Evolutionary conservation across 2,888 invertebrate species (phyloP), one percentile per base, ranked within the genome.

Genomic region (Heliconius ismenius): DNA sequence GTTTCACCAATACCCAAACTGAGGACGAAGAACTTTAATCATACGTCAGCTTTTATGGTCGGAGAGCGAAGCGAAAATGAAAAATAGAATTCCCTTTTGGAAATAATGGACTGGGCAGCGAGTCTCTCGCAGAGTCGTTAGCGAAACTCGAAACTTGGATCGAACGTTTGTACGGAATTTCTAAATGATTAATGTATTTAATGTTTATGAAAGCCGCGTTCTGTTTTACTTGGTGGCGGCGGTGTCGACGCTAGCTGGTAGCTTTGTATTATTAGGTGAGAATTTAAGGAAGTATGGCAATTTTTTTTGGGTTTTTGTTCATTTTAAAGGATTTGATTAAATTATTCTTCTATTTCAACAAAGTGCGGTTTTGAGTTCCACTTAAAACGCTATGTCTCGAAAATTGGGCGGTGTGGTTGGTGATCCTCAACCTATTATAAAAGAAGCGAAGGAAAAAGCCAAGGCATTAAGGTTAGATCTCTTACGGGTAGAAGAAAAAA

Each of bases 101-200:
- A 91, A 91, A 92, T 92, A 92, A 92, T 92, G 90, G 91, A 92
- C 88, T 89, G 87, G 86, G 87, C 86, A 85, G 82, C 84, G 86
- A 89, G 87, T 85, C 85, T 89, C 88, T 89, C 86, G 86, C 87
- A 86, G 85, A 87, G 90, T 91, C 89, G 92, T 91, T 92, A 91
- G 86, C 90, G 88, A 81, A 84, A 86, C 81, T 83, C 81, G 79
- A 83, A 86, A 88, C 85, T 88, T 86, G 84, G 85, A 85, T 88
- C 86, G 87, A 87, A 89, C 90, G 76, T 81, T 79, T 89, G 75
- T 81, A 78, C 78, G 83, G 79, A 78, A 83, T 89, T 89, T 87
- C 85, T 85, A 85, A 90, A 89, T 90, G 90, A 90, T 91, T 90
- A 90, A 90, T 90, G 90, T 84, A 79, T 81, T 79, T 81, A 79